Evolutionary conservation across 2,113 vertebrate genomes (phyloP), one percentile per base, ranked within the genome.

Genomic region (Gasterosteus aculeatus): DNA sequence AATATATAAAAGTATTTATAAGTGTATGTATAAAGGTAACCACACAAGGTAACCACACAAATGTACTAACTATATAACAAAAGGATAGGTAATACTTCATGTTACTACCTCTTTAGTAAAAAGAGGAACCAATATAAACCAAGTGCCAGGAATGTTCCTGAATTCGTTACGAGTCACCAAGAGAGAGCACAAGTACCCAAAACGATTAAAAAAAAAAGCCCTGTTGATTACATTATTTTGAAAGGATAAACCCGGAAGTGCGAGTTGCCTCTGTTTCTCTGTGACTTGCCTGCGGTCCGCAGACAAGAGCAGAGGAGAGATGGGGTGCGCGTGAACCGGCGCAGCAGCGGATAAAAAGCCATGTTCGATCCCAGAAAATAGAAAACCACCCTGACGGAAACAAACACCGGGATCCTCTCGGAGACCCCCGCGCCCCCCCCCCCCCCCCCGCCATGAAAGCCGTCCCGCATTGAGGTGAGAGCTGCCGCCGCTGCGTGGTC

Each of bases 391-490:
- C 5, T 33, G 44, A 26, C 58, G 14, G 15, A 14, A 4, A 12
- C 22, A 1, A 26, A 60, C 56, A 26, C 75, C 82, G 12, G 85
- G 38, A 72, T 41, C 56, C 14, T 0, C 26, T 66, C 72, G 15
- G 60, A 72, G 39, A 75, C 79, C 4, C 62, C 83, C 69, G 80
- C 78, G 59, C 33, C 3, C 33, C 3, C 33, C 33, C 33, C 33
- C 3, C 33, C 79, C 4, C 61, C 84, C 69, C 78, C 78, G 59
- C 62, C 80, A 92, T 93, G 91, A 80, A 80, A 33, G 54, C 87
- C 74, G 75, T 77, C 75, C 85, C 75, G 84, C 71, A 90, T 79
- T 92, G 85, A 93, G 90, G 90, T 94, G 89, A 93, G 92, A 77
- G 49, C 70, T 46, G 64, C 46, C 58, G 51, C 61, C 49, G 77